Evolutionary conservation across 1,140 invertebrate genomes (phyloP).

Genomic region (Diabrotica virgifera): DNA sequence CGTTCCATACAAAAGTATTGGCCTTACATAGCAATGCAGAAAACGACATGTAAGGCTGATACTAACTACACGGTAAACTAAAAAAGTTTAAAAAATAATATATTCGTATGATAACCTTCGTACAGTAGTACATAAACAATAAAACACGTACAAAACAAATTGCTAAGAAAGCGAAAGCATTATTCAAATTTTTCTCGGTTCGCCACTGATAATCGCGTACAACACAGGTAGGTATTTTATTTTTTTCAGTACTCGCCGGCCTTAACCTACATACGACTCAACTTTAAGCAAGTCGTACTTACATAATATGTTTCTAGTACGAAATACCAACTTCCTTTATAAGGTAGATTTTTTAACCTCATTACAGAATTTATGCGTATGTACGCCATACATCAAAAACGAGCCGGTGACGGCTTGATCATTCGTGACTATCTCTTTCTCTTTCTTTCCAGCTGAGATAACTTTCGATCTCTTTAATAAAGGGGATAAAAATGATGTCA

Average conservation of each 20-base stretch:
- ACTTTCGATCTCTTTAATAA: background rate
- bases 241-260: constrained; percentile 15
- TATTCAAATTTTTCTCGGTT: background rate
- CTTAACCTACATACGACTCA: constrained; percentile 23
- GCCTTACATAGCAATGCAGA: no score
- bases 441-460: background rate
- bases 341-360: constrained; percentile 23
- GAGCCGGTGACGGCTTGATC: background rate
- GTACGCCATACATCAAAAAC: constrained; percentile 1
- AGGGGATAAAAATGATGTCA: no score
- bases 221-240: constrained; percentile 14
- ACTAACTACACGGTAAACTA: no score
- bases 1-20: no score
- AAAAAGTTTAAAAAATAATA: no score
- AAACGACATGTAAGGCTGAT: no score
- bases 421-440: background rate
- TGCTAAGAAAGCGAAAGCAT: no score
- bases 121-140: no score
- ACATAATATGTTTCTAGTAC: constrained; percentile 16
- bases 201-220: constrained; percentile 4
- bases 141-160: no score
- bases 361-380: constrained; percentile 22
- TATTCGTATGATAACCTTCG: no score
- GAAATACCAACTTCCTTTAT: constrained; percentile 24
- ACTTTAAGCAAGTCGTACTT: constrained; percentile 21